Conservation (phyloP, 2,888 invertebrate genomes). For the Neuroscelio doddi region DNA sequence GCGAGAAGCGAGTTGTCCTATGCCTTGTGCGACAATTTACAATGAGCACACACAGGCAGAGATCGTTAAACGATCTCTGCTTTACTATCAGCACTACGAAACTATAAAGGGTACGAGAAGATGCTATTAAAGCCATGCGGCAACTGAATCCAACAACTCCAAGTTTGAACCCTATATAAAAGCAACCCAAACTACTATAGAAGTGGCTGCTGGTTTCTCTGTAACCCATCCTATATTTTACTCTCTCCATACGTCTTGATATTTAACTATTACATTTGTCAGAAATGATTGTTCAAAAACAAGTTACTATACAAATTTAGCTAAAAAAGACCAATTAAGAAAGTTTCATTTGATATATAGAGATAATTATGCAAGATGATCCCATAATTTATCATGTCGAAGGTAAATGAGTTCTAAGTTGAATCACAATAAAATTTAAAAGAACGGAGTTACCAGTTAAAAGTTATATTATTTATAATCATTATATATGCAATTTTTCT, state of each 20-base stretch:
- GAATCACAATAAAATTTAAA: too few species aligned
- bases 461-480: too few species aligned
- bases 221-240: not conserved
- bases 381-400: too few species aligned
- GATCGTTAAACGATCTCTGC: conserved; percentile 49
- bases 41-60: conserved; percentile 2
- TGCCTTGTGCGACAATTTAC: conserved; percentile 7
- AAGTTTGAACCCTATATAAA: conserved; percentile 45
- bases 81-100: conserved; percentile 38
- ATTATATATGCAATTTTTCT: too few species aligned
- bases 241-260: not conserved
- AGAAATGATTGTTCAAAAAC: not conserved
- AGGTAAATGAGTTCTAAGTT: too few species aligned
- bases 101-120: conserved; percentile 41
- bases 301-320: too few species aligned
- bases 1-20: not conserved
- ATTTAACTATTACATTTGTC: not conserved
- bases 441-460: too few species aligned
- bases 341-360: too few species aligned
- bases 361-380: too few species aligned
- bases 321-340: too few species aligned
- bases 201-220: conserved; percentile 42
- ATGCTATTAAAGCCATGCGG: conserved; percentile 49
- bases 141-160: conserved; percentile 53
- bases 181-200: conserved; percentile 33